Percentiles rank a stretch among this genome's conserved stretches.
These are phyloP conservation scores for Coracopsis vasa DNA, from an alignment of 2,113 vertebrate species.

Conservation along the genomic window DNA sequence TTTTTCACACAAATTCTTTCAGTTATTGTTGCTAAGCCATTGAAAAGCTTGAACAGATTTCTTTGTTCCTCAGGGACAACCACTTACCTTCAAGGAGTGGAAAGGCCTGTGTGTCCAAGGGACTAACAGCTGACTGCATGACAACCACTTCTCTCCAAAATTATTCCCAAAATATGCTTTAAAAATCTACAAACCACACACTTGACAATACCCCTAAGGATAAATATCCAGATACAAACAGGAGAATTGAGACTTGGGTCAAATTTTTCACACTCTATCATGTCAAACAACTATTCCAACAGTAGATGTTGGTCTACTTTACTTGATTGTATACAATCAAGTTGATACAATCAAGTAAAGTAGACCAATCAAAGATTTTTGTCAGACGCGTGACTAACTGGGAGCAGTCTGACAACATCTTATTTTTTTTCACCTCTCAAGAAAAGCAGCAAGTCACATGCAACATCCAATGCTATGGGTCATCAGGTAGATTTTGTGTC, in stretches of 20 bases:
- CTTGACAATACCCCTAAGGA: not conserved
- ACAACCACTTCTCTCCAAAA: not conserved
- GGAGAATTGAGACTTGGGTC: not conserved
- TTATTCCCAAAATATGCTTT: not conserved
- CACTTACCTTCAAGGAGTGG: not conserved
- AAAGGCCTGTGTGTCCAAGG: not conserved
- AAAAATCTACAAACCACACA: not conserved
- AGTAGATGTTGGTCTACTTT: not conserved
- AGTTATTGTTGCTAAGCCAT: not conserved
- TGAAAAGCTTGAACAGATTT: not conserved
- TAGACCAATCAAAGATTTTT: not conserved
- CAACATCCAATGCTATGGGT: not conserved
- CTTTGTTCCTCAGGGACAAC: not conserved
- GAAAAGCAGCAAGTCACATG: not conserved
- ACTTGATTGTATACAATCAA: too few species aligned
- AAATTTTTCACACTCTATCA: not conserved
- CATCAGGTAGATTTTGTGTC: not conserved
- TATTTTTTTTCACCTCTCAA: not conserved
- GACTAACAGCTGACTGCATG: not conserved
- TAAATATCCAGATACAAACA: not conserved
- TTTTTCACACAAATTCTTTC: not conserved
- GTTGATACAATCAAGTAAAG: too few species aligned
- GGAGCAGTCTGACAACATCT: not conserved
- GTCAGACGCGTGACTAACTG: not conserved
- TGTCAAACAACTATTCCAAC: not conserved